Evolutionary conservation across 2,113 vertebrate genomes (phyloP).

Genomic region (Neotragus moschatus): DNA sequence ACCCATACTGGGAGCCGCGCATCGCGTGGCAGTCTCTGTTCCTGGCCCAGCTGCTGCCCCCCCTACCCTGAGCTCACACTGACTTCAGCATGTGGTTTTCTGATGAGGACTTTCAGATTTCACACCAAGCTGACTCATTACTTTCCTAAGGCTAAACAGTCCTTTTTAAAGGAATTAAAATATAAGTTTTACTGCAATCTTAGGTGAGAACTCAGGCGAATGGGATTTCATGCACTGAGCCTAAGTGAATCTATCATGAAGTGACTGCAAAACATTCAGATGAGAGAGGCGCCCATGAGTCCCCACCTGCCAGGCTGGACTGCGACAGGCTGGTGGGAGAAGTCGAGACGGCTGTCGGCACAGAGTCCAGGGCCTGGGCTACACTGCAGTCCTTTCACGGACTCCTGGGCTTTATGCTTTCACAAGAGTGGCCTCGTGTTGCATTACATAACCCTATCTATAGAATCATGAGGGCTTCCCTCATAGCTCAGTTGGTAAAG

Average conservation of each 20-base stretch:
- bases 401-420: background rate
- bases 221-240: background rate
- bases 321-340: background rate
- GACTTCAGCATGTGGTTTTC: background rate
- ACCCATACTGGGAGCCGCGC: background rate
- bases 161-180: background rate
- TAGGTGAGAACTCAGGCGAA: background rate
- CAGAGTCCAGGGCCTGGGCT: background rate
- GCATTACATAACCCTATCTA: background rate
- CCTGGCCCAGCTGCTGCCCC: background rate
- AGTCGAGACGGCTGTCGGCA: fast-evolving
- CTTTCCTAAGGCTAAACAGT: background rate
- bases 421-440: background rate
- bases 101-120: background rate
- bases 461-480: background rate
- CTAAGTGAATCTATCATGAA: background rate
- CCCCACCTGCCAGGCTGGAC: no score
- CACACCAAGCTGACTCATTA: background rate
- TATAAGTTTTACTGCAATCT: background rate
- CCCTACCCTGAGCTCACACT: background rate
- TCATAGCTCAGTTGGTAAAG: no score
- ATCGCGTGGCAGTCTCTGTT: background rate
- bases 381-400: background rate
- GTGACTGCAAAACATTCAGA: background rate
- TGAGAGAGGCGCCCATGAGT: background rate